These are phyloP conservation scores for Odontophorus gujanensis DNA, from an alignment of 2,113 vertebrate species.

Conservation along the genomic window DNA sequence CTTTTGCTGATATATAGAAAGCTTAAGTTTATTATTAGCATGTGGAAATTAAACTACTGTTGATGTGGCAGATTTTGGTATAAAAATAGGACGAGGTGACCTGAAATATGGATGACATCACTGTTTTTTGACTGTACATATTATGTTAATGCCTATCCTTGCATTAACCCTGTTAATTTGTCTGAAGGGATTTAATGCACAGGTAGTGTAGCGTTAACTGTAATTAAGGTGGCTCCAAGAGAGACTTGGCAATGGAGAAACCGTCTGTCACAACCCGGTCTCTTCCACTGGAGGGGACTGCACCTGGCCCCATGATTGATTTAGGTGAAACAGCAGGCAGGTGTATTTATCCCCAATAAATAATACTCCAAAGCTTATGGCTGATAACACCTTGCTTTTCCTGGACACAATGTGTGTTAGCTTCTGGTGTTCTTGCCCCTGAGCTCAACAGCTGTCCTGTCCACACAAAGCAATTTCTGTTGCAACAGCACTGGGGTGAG, in stretches of 20 bases:
- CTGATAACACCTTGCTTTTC: background rate
- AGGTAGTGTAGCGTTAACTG: background rate
- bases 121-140: background rate
- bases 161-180: background rate
- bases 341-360: background rate
- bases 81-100: background rate
- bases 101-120: background rate
- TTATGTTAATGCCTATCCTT: background rate
- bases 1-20: background rate
- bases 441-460: background rate
- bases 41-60: fast-evolving
- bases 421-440: background rate
- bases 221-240: background rate
- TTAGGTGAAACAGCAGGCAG: background rate
- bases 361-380: background rate
- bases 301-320: background rate
- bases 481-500: background rate
- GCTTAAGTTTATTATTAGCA: background rate
- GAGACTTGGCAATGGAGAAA: background rate
- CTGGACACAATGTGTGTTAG: background rate
- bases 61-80: background rate
- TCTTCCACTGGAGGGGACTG: background rate
- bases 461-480: fast-evolving
- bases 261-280: background rate
- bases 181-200: slow-evolving; percentile 12